Conservation (phyloP, 1,140 invertebrate species). For the Pseudobourletiella spinata region DNA sequence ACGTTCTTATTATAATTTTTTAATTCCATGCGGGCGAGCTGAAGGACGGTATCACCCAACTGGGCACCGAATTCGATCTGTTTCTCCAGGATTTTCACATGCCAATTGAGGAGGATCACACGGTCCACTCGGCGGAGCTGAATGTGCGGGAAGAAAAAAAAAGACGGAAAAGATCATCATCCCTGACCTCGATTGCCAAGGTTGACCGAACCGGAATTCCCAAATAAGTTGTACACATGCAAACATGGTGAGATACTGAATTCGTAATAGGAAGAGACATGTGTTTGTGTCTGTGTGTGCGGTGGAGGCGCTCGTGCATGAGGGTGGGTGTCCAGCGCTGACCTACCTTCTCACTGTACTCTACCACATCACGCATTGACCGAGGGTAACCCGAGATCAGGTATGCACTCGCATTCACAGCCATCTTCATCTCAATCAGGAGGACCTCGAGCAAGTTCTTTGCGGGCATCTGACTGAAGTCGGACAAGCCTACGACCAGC, state of each 20-base stretch:
- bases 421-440: slow-evolving; percentile 89
- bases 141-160: slow-evolving; percentile 36
- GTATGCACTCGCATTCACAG: slow-evolving; percentile 78
- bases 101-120: slow-evolving; percentile 73
- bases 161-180: background rate
- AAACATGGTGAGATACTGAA: no score
- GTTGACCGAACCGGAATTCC: no score
- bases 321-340: no score
- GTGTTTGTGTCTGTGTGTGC: no score
- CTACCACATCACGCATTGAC: slow-evolving; percentile 79
- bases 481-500: slow-evolving; percentile 16
- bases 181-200: background rate
- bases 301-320: no score
- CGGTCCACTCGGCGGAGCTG: slow-evolving; percentile 79
- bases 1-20: slow-evolving; percentile 80
- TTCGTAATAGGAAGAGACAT: no score
- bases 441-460: slow-evolving; percentile 71
- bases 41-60: slow-evolving; percentile 73
- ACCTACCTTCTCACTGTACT: slow-evolving; percentile 76
- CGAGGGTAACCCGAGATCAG: slow-evolving; percentile 92
- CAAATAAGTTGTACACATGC: no score
- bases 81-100: slow-evolving; percentile 68
- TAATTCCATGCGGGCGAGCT: slow-evolving; percentile 73
- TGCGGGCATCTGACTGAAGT: slow-evolving; percentile 66
- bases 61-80: slow-evolving; percentile 83